phyloP scores from a whole-genome alignment of 2,113 vertebrate species.

The Upupa epops region DNA sequence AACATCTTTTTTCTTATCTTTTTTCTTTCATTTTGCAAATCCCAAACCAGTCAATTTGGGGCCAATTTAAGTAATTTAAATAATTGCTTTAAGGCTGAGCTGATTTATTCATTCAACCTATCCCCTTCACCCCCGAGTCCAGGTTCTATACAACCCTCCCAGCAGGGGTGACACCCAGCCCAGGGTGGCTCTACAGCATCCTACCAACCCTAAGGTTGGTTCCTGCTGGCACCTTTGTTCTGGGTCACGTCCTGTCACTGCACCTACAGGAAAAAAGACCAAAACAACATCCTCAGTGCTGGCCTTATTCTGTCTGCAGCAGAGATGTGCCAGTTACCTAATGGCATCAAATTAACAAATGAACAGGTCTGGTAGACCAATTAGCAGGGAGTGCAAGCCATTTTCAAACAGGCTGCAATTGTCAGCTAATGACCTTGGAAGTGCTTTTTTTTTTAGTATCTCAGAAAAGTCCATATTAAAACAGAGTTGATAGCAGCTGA shows the following conservation, averaged over 20 bases:
- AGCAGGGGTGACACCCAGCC: not conserved
- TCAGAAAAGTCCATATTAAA: conserved; percentile 36
- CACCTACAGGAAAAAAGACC: not conserved
- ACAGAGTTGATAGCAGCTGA: not conserved
- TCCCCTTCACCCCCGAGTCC: not conserved
- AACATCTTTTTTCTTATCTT: not conserved
- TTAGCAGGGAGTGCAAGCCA: conserved; percentile 50
- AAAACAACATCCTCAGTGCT: not conserved
- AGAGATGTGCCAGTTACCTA: conserved; percentile 44
- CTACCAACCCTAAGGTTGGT: not conserved
- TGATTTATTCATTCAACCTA: not conserved
- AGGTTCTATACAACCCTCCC: not conserved
- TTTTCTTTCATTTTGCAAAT: not conserved
- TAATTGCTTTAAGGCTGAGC: conserved; percentile 36
- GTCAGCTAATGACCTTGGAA: conserved; percentile 58
- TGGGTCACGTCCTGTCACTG: not conserved
- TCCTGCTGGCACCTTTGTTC: not conserved
- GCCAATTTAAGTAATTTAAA: not conserved
- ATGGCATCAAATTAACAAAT: conserved; percentile 68
- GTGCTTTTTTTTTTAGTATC: not conserved
- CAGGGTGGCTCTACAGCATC: not conserved
- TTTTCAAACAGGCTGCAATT: conserved; percentile 48
- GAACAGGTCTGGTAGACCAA: conserved; percentile 55
- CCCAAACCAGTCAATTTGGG: not conserved
- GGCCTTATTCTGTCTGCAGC: not conserved